phyloP scores from a whole-genome alignment of 2,113 vertebrate species.

The Chionomys nivalis region DNA sequence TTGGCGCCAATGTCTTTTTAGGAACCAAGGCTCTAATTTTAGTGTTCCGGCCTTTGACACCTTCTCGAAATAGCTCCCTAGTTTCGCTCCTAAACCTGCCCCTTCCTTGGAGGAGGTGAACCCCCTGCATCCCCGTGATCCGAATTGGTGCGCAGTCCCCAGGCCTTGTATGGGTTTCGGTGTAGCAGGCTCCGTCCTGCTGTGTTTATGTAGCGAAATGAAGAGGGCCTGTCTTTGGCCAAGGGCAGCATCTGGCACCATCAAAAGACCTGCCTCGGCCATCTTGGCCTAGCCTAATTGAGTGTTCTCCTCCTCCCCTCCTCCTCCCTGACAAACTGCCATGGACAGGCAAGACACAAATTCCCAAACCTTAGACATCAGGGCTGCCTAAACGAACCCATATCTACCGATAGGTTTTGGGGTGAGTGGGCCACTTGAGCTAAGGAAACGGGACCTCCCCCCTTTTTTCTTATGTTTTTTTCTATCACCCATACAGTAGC shows the following conservation, averaged over 20 bases:
- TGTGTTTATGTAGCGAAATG: background rate
- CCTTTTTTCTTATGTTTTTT: background rate
- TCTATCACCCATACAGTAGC: no score
- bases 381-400: no score
- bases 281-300: accelerated
- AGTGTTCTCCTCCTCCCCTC: background rate
- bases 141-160: background rate
- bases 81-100: slow-evolving; percentile 67
- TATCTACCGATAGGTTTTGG: background rate
- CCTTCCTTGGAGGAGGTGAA: slow-evolving; percentile 71
- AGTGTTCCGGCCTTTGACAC: slow-evolving; percentile 80
- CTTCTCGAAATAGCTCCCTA: slow-evolving; percentile 85
- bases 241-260: background rate
- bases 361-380: background rate
- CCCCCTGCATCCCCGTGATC: slow-evolving; percentile 43
- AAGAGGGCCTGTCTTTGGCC: background rate
- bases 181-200: background rate
- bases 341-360: background rate
- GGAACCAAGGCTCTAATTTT: slow-evolving; percentile 87
- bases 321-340: background rate
- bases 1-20: slow-evolving; percentile 83
- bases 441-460: no score
- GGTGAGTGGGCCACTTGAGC: background rate
- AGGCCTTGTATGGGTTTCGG: slow-evolving; percentile 70
- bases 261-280: accelerated